Evolutionary conservation across 2,888 invertebrate species (phyloP).

Genomic region (Autographa gamma): DNA sequence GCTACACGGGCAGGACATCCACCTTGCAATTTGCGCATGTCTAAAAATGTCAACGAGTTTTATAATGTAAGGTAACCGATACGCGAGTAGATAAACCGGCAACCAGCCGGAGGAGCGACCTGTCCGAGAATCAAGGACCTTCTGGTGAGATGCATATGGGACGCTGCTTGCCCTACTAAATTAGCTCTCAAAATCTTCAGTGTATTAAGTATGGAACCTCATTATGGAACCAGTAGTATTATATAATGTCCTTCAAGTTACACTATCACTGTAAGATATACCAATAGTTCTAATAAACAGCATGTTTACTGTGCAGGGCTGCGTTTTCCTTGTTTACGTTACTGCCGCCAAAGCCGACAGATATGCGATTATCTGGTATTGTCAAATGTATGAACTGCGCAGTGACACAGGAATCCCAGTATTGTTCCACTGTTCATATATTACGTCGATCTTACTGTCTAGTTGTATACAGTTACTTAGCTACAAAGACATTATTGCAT

Average conservation of each 20-base stretch:
- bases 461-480: background rate
- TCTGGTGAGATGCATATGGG: background rate
- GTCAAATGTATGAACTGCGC: constrained; percentile 1
- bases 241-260: too few relatives aligned
- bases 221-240: too few relatives aligned
- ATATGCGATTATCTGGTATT: background rate
- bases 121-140: constrained; percentile 39
- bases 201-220: background rate
- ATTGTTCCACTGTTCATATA: background rate
- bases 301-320: background rate
- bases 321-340: constrained; percentile 27
- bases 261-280: background rate
- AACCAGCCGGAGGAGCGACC: constrained; percentile 43
- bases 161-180: background rate
- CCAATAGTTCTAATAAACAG: constrained; percentile 6
- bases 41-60: constrained; percentile 62
- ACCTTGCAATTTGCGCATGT: constrained; percentile 53
- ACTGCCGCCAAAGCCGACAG: background rate
- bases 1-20: constrained; percentile 24
- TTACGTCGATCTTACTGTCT: background rate
- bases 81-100: constrained; percentile 50
- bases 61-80: constrained; percentile 61
- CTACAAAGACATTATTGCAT: background rate
- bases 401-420: background rate
- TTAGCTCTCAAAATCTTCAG: background rate